phyloP scores from a whole-genome alignment of 2,888 invertebrate genomes.

The Hypomecis atomaria region DNA sequence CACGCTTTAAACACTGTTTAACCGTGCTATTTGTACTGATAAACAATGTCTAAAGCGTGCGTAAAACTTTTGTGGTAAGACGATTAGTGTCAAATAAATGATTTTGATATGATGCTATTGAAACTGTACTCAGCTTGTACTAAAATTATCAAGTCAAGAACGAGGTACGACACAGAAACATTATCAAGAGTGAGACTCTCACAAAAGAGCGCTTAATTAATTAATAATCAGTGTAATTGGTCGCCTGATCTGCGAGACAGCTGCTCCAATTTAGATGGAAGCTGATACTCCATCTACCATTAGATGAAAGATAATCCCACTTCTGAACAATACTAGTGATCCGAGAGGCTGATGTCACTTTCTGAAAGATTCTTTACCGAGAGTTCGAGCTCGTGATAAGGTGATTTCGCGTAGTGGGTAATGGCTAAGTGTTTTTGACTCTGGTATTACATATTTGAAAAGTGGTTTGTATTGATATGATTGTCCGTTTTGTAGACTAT shows the following conservation, averaged over 20 bases:
- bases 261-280: slow-evolving; percentile 30
- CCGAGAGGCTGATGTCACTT: slow-evolving; percentile 4
- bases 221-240: slow-evolving; percentile 26
- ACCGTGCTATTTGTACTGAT: too few relatives aligned
- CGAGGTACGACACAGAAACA: neutral
- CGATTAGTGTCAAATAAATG: too few relatives aligned
- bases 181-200: neutral
- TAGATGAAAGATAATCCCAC: slow-evolving; percentile 21
- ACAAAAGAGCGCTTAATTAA: slow-evolving; percentile 7
- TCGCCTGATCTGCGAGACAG: slow-evolving; percentile 23
- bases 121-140: too few relatives aligned
- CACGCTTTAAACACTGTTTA: too few relatives aligned
- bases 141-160: too few relatives aligned
- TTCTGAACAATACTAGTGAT: slow-evolving; percentile 14
- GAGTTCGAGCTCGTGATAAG: neutral
- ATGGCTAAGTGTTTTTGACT: neutral
- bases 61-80: too few relatives aligned
- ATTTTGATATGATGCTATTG: too few relatives aligned
- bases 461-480: too few relatives aligned
- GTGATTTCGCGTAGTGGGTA: neutral
- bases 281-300: slow-evolving; percentile 16
- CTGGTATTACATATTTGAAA: too few relatives aligned
- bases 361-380: neutral
- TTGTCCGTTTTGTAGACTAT: too few relatives aligned
- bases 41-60: too few relatives aligned